Conservation (phyloP, 1,140 invertebrate species). For the Ditylenchus dipsaci region DNA sequence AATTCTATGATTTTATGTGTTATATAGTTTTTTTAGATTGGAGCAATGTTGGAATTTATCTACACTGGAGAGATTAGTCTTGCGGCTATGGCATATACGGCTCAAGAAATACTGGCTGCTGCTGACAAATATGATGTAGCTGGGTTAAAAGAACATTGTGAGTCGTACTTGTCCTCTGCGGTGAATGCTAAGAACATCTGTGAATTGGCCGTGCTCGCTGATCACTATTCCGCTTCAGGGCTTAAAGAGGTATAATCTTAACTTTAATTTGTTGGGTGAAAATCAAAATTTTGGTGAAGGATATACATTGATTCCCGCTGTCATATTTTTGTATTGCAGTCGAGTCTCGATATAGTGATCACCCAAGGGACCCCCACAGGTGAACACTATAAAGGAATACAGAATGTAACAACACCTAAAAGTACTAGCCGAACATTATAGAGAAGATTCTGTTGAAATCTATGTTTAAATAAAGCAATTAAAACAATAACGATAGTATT, state of each 20-base stretch:
- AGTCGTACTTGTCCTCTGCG: constrained; percentile 36
- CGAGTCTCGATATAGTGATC: too few species aligned
- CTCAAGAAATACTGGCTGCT: constrained; percentile 44
- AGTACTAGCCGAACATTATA: too few species aligned
- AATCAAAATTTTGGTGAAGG: too few species aligned
- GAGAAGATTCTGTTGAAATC: too few species aligned
- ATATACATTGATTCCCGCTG: too few species aligned
- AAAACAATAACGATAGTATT: too few species aligned
- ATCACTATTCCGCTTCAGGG: constrained; percentile 41
- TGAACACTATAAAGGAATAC: too few species aligned
- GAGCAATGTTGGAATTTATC: constrained; percentile 22
- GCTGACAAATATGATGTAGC: constrained; percentile 54
- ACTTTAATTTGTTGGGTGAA: too few species aligned
- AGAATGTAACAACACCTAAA: too few species aligned
- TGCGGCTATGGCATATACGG: constrained; percentile 22
- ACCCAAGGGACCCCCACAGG: too few species aligned
- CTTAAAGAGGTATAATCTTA: constrained; percentile 26
- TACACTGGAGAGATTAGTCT: constrained; percentile 13
- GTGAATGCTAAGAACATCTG: constrained; percentile 41
- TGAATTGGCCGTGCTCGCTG: constrained; percentile 42
- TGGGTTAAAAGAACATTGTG: constrained; percentile 51
- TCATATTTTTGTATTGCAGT: too few species aligned
- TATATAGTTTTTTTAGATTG: constrained; percentile 23
- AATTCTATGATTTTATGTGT: not conserved
- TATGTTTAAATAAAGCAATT: too few species aligned